Percentiles rank a stretch among this genome's conserved stretches.
Conservation (phyloP, 2,888 invertebrate species). For the Operophtera brumata region DNA sequence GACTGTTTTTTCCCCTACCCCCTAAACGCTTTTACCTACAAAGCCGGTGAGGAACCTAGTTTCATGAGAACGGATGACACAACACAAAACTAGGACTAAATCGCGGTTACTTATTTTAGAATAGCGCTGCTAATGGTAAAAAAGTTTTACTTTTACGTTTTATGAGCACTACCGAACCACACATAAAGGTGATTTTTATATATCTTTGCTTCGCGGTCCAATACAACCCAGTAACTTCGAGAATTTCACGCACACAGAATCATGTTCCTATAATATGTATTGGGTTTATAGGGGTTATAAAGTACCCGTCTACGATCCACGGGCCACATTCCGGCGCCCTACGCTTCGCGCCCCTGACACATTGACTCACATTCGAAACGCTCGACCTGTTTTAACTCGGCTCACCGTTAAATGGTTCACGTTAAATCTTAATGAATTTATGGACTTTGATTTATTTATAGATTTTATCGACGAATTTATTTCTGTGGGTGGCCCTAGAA, state of each 20-base stretch:
- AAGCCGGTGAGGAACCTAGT: no score
- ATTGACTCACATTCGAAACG: constrained; percentile 55
- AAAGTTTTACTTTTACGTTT: no score
- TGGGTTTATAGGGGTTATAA: constrained; percentile 14
- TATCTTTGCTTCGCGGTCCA: background rate
- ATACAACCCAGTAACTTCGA: background rate
- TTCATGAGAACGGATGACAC: no score
- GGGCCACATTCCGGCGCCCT: constrained; percentile 44
- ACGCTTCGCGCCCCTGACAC: constrained; percentile 58
- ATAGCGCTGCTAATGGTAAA: no score
- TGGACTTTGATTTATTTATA: constrained; percentile 10
- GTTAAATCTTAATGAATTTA: constrained; percentile 36
- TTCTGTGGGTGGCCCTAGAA: background rate
- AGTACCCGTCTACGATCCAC: constrained; percentile 27
- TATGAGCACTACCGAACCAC: background rate
- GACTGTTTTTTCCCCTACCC: no score
- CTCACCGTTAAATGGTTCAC: constrained; percentile 33
- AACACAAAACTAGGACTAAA: no score
- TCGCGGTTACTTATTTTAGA: no score
- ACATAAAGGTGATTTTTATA: background rate
- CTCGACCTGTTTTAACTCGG: constrained; percentile 42
- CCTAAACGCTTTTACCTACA: no score
- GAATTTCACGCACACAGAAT: background rate
- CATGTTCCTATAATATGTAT: background rate
- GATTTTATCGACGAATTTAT: constrained; percentile 15